These are phyloP conservation scores for Patella pellucida DNA, from an alignment of 2,888 invertebrate genomes.

Conservation along the genomic window DNA sequence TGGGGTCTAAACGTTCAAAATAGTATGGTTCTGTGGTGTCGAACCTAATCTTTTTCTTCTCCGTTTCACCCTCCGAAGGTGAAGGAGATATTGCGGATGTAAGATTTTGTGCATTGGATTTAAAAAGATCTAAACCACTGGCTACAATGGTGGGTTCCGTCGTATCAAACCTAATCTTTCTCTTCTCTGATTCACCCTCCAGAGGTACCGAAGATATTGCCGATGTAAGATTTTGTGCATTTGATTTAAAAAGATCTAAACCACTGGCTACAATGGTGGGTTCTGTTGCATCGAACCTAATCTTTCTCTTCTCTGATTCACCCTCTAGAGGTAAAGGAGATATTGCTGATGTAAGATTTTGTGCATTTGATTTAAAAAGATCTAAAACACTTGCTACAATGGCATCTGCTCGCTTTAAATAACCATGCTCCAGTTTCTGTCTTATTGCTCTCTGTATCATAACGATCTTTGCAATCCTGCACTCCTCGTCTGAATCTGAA, in stretches of 20 bases:
- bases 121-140: background rate
- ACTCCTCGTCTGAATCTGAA: too few relatives aligned
- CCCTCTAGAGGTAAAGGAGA: background rate
- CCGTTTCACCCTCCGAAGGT: too few relatives aligned
- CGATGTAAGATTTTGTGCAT: background rate
- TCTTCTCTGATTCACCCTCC: too few relatives aligned
- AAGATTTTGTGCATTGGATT: background rate
- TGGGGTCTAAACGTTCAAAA: background rate
- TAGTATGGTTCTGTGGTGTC: background rate
- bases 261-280: background rate
- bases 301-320: background rate
- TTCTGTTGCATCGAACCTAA: background rate
- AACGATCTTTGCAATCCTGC: background rate
- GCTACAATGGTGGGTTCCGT: background rate
- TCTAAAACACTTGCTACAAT: background rate
- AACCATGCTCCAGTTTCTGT: background rate
- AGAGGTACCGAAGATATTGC: background rate
- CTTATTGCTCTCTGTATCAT: conserved; percentile 4
- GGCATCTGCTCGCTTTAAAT: background rate
- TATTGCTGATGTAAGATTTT: background rate
- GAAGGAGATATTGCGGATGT: background rate
- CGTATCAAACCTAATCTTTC: background rate
- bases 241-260: background rate
- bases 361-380: background rate
- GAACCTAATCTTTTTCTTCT: background rate